Base-by-base conservation (phyloP, 2,888 invertebrate species). In the Sesamia inferens region DNA sequence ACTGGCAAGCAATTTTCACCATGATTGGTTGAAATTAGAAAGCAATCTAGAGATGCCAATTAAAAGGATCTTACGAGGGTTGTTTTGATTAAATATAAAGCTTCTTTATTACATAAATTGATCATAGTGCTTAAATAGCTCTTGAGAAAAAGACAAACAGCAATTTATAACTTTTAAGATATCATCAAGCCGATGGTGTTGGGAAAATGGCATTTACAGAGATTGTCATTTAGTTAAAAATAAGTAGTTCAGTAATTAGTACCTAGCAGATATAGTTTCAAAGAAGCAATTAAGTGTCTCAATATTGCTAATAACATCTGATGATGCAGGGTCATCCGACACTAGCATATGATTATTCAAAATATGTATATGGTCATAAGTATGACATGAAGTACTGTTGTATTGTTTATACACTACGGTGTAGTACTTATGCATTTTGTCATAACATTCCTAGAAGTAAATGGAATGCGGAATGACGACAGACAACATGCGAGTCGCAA, bases 391-490 rank as follows among this genome's bases (percentile, higher is more conserved):
- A 48, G 44, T 58, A 58, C 31, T 5, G 19, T 11, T 31, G 11
- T 57, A 16, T 65, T 65, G 65, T 11, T 59, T 57, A 31, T 31
- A 42, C 19, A 68, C 59, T 66, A 61, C 48, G 44, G 68, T 66
- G 48, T 77, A 67, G 78, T 76, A 70, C 68, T 82, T 76, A 81
- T 86, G 81, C 84, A 86, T 86, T 89, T 86, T 89, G 85, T 86
- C 85, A 88, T 90, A 89, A 89, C 86, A 91, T 93, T 94, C 92
- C 89, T 89, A 92, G 92, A 93, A 93, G 83, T 90, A 89, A 89
- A 88, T 90, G 92, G 93, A 93, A 94, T 94, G 93, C 92, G 91
- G 92, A 93, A 94, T 93, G 91, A 91, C 91, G 91, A 90, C 90
- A 90, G 88, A 87, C 89, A 89, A 90, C 90, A 90, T 90, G 89